Conservation (phyloP, 2,797 vertebrate species). For the Lagodon rhomboides region DNA sequence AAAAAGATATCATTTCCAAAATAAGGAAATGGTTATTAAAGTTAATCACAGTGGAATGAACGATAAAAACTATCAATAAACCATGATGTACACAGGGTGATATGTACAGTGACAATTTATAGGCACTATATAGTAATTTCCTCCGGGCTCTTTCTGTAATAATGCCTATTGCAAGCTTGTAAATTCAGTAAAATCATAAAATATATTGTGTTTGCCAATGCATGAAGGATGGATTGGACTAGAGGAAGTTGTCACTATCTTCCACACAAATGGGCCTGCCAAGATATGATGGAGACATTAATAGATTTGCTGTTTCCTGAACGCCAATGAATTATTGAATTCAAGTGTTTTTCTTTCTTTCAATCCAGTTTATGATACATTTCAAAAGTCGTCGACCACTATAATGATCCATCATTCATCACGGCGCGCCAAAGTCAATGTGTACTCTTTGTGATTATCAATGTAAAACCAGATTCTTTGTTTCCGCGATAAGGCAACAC, state of each 20-base stretch:
- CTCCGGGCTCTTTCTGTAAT: slow-evolving; percentile 18
- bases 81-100: slow-evolving; percentile 6
- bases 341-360: slow-evolving; percentile 1
- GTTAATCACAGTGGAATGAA: slow-evolving; percentile 32
- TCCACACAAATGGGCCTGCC: slow-evolving; percentile 47
- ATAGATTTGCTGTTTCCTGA: slow-evolving; percentile 36
- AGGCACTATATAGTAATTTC: background rate
- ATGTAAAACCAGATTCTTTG: slow-evolving; percentile 46
- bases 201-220: slow-evolving; percentile 37
- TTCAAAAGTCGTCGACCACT: slow-evolving; percentile 5
- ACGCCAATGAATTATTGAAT: slow-evolving; percentile 55
- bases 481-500: slow-evolving; percentile 34
- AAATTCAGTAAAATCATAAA: slow-evolving; percentile 55
- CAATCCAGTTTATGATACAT: slow-evolving; percentile 26
- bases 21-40: slow-evolving; percentile 31
- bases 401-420: slow-evolving; percentile 40
- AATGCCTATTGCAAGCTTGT: slow-evolving; percentile 17
- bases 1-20: background rate
- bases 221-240: slow-evolving; percentile 36
- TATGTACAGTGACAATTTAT: slow-evolving; percentile 21
- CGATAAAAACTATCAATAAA: slow-evolving; percentile 31
- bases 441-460: slow-evolving; percentile 50
- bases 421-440: background rate
- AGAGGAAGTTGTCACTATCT: slow-evolving; percentile 31
- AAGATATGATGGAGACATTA: slow-evolving; percentile 36